Percentiles rank a stretch among this genome's conserved stretches.
Evolutionary conservation across 2,797 vertebrate species (phyloP).

Genomic region (Steatocranus sp.): DNA sequence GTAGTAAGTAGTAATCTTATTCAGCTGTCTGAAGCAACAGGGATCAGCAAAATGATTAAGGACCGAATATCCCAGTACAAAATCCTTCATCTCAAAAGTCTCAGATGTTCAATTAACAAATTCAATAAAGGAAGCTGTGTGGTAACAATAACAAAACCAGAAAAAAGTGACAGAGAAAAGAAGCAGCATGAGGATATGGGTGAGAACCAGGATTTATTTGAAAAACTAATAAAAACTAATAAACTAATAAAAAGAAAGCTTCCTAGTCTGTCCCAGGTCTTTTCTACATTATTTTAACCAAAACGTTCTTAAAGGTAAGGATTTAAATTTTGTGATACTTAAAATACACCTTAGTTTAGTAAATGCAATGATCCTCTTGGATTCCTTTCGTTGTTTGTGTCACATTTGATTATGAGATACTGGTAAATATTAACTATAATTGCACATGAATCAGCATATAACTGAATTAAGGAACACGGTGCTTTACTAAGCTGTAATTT

Average conservation of each 20-base stretch:
- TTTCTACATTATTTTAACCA: not conserved
- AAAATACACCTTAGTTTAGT: not conserved
- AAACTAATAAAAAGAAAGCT: not conserved
- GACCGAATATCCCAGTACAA: not conserved
- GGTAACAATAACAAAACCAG: not conserved
- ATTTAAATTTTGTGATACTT: not conserved
- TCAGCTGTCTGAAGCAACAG: not conserved
- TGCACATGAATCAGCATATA: not conserved
- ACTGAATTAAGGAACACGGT: not conserved
- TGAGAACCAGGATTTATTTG: not conserved
- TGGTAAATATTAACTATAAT: not conserved
- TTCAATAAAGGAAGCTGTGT: not conserved
- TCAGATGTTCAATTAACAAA: not conserved
- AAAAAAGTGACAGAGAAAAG: not conserved
- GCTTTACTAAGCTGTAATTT: not conserved
- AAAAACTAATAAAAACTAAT: not conserved
- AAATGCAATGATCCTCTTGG: not conserved
- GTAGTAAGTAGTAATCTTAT: not conserved
- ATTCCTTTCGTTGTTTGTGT: accelerated
- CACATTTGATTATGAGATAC: not conserved
- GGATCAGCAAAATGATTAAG: not conserved
- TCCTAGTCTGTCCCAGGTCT: not conserved
- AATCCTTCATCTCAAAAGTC: not conserved
- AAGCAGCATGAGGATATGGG: not conserved
- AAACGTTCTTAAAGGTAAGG: not conserved